Evolutionary conservation across 2,888 invertebrate species (phyloP), one percentile per base, ranked within the genome.

Genomic region (Drosophila lacicola): DNA sequence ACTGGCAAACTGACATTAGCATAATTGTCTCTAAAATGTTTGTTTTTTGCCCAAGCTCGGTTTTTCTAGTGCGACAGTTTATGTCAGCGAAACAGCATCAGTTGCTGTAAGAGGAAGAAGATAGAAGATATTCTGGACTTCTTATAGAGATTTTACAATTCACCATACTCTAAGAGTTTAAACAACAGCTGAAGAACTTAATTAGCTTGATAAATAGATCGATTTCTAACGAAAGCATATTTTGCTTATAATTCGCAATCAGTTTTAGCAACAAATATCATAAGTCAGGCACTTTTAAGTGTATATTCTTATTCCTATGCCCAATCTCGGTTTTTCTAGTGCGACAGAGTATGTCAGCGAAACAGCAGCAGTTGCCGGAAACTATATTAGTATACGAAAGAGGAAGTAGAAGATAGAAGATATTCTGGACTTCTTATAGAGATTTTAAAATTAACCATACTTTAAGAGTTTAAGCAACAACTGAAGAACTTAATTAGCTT

Each of bases 11-110:
- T 41, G 46, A 58, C 53, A 72, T 71, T 71, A 62, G 55, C 74
- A 77, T 74, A 66, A 74, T 71, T 67, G 72, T 55, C 66, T 62
- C 53, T 69, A 63, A 56, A 36, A 42, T 36, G 42, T 54, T 55
- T 55, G 39, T 33, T 34, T 39, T 54, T 46, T 47, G 3, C 33
- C 17, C 14, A 41, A 34, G 14, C 11, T 21, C 5, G 29, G 4
- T 53, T 53, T 51, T 54, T 25, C 1, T 21, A 36, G 2, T n/a
- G n/a, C 29, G 29, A 8, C 2, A 29, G 29, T 29, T 29, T 8
- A 29, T 29, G 57, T n/a, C 33, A 46, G 57, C 14, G 39, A 56
- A 36, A 14, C 34, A 47, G 41, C 33, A 13, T 33, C 17, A 65
- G 34, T 17, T 42, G 34, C 47, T 50, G 33, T 6, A 25, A 25